phyloP scores from a whole-genome alignment of 92 coral and sea anemone species.

The Palythoa caribaeorum region DNA sequence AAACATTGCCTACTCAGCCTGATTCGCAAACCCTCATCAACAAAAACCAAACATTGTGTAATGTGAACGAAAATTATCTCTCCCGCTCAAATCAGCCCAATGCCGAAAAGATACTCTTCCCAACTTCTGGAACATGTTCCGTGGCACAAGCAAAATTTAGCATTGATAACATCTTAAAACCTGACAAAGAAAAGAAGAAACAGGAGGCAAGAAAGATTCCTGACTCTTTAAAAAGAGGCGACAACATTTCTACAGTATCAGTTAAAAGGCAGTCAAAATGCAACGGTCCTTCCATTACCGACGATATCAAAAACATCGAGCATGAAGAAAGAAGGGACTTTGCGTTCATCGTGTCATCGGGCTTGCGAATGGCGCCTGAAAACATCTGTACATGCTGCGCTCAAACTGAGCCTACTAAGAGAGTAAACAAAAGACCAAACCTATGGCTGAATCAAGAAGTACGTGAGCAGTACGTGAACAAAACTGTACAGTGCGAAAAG shows the following conservation, averaged over 20 bases:
- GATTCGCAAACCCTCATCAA: not conserved
- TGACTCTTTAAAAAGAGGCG: not conserved
- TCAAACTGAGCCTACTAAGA: not conserved
- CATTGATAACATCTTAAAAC: slow-evolving; percentile 45
- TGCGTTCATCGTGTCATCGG: not conserved
- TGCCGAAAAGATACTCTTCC: not conserved
- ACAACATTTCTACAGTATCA: not conserved
- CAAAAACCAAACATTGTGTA: not conserved
- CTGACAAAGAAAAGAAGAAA: not conserved
- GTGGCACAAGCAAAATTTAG: slow-evolving; percentile 20
- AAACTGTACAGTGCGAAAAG: slow-evolving; percentile 12
- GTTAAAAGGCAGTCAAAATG: not conserved
- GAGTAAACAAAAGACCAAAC: not conserved
- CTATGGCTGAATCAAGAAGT: not conserved
- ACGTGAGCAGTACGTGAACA: not conserved
- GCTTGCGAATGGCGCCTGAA: slow-evolving; percentile 9
- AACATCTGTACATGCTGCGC: slow-evolving; percentile 42
- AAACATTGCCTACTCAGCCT: not conserved
- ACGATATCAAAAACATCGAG: not conserved
- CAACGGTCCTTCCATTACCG: not conserved
- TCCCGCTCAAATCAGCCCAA: not conserved
- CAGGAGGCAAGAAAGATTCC: not conserved
- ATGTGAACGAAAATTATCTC: not conserved
- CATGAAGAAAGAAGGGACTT: slow-evolving; percentile 24
- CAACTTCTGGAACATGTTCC: not conserved